Conservation (phyloP, 2,888 invertebrate genomes). For the Stenotaenia linearis region DNA sequence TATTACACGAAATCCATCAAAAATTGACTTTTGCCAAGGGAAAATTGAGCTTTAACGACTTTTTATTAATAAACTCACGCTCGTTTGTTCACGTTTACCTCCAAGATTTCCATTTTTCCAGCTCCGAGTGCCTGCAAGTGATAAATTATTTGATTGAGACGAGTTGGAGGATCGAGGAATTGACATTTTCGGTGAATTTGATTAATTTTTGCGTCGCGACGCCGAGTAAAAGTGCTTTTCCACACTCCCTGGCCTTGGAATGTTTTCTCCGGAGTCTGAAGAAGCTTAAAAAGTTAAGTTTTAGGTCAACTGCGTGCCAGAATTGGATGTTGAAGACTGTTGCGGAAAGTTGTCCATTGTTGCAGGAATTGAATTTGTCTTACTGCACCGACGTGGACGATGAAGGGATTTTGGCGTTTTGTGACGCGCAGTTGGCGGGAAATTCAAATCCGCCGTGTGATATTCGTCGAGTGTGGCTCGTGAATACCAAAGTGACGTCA, state of each 20-base stretch:
- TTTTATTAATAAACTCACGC: neutral
- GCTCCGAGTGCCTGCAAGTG: neutral
- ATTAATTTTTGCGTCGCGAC: neutral
- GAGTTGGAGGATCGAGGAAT: neutral
- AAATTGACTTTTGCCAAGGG: neutral
- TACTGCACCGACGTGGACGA: neutral
- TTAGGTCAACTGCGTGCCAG: neutral
- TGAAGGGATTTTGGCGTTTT: neutral
- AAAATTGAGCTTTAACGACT: neutral
- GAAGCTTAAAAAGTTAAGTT: neutral
- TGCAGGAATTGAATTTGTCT: neutral
- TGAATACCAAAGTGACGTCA: neutral
- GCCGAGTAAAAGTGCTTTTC: neutral
- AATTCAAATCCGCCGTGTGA: neutral
- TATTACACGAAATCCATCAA: neutral
- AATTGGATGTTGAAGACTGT: neutral
- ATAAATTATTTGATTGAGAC: neutral
- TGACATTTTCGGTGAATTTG: neutral
- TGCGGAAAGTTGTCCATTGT: neutral
- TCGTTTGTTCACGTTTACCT: neutral
- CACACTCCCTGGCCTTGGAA: neutral
- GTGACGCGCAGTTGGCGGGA: neutral
- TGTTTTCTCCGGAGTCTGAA: neutral
- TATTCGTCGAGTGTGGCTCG: neutral
- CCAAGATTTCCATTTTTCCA: neutral